Percentiles rank a stretch among this genome's conserved stretches.
Evolutionary conservation across 2,888 invertebrate genomes (phyloP).

Genomic region (Octonoba sinensis): DNA sequence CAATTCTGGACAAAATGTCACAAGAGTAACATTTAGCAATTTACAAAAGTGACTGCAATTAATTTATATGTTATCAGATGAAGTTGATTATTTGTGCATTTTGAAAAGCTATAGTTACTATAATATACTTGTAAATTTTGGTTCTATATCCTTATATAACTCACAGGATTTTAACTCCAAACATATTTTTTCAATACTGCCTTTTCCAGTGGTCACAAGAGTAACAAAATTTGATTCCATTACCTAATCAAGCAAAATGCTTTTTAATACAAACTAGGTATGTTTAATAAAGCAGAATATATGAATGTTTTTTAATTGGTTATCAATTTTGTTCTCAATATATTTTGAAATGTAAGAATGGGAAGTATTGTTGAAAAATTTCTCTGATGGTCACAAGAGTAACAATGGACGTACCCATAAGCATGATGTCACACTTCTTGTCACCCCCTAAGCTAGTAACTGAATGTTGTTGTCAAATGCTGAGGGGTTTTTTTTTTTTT

Average conservation of each 20-base stretch:
- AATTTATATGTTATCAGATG: neutral
- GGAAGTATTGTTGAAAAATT: neutral
- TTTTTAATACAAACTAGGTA: neutral
- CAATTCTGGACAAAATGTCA: conserved; percentile 8
- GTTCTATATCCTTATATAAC: neutral
- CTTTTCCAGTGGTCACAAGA: conserved; percentile 11
- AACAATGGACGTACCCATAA: conserved; percentile 8
- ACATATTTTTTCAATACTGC: neutral
- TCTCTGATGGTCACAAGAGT: conserved; percentile 11
- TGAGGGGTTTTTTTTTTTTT: no score
- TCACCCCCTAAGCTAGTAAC: no score
- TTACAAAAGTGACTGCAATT: neutral
- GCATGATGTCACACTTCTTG: no score
- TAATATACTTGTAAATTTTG: neutral
- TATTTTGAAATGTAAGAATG: neutral
- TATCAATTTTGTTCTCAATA: neutral
- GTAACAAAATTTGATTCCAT: neutral
- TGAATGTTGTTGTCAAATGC: no score
- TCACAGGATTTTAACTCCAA: neutral
- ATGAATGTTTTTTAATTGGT: neutral
- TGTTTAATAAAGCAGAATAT: neutral
- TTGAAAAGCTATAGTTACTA: neutral
- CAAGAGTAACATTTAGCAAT: neutral
- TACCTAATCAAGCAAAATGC: neutral
- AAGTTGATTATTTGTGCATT: neutral